Evolutionary conservation across 1,140 invertebrate species (phyloP), one percentile per base, ranked within the genome.

Genomic region (Trinorchestia longiramus): DNA sequence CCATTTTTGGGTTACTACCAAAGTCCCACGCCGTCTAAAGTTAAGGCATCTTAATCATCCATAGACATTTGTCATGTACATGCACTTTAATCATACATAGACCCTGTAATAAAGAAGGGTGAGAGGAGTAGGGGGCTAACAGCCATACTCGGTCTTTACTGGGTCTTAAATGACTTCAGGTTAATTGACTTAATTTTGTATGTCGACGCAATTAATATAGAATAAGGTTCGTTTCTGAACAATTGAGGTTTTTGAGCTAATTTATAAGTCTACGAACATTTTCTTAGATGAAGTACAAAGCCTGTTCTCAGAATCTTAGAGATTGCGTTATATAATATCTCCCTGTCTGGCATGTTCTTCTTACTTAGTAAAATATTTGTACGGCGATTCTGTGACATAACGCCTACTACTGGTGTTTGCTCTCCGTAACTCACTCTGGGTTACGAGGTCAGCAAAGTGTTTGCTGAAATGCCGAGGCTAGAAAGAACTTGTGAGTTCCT

Each of bases 371-470:
- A 77, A 77, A 77, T 77, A 77, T 77, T 77, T 77, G 62, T 28
- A 77, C 62, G 62, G 62, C 28, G 62, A 91, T 94, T 44, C 44
- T 94, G 92, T 94, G 92, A 94, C 92, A 94, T 94, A 94, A 94
- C 44, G 92, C 92, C 43, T 47, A 19, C 28, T 28, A 36, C 41
- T 43, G 88, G 41, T 94, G 43, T 94, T 94, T 94, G 92, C 43
- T 8, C 92, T 45, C 43, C 43, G 88, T n/a, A 94, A 47, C 44
- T 45, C 41, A 43, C 92, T 45, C 43, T 94, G 44, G 92, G 92
- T 94, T 94, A 94, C 43, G 92, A 43, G 92, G 92, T 94, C 92
- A 94, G 92, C 43, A 94, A 94, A 94, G 40, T 44, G 92, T 45
- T 45, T 45, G 43, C 92, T 94, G 92, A 44, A 88, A 92, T 92